Percentiles rank a stretch among this genome's conserved stretches.
phyloP scores from a whole-genome alignment of 2,888 invertebrate genomes.

The Epinotia nisella region DNA sequence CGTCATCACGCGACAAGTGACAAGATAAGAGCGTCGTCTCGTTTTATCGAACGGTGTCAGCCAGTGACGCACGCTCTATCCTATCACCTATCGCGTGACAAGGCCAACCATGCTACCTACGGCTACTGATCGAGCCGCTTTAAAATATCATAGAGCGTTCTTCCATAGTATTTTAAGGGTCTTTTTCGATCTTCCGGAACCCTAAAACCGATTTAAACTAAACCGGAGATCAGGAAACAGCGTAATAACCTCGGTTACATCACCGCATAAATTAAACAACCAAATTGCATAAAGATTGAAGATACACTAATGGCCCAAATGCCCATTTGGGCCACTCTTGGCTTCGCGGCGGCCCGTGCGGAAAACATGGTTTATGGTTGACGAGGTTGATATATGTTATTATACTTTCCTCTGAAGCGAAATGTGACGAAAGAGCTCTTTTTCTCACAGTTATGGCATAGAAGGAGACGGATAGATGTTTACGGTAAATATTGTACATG shows the following conservation, averaged over 20 bases:
- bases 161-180: background rate
- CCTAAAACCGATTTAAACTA: constrained; percentile 10
- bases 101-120: too few relatives aligned
- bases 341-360: constrained; percentile 2
- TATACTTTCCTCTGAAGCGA: constrained; percentile 2
- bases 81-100: too few relatives aligned
- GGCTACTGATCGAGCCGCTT: too few relatives aligned
- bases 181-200: background rate
- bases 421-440: background rate
- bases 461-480: background rate
- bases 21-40: too few relatives aligned
- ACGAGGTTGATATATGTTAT: constrained; percentile 2
- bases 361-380: constrained; percentile 11
- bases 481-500: too few relatives aligned
- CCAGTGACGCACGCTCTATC: too few relatives aligned
- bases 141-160: too few relatives aligned
- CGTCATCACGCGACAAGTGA: too few relatives aligned
- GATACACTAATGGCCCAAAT: background rate
- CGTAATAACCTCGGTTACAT: constrained; percentile 24
- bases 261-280: constrained; percentile 11
- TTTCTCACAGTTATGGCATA: background rate
- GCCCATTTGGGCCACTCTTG: constrained; percentile 9
- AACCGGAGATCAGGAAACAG: constrained; percentile 24
- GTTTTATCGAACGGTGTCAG: too few relatives aligned
- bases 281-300: constrained; percentile 9